Conservation (phyloP, 1,140 invertebrate genomes). For the Drosophila navojoa region DNA sequence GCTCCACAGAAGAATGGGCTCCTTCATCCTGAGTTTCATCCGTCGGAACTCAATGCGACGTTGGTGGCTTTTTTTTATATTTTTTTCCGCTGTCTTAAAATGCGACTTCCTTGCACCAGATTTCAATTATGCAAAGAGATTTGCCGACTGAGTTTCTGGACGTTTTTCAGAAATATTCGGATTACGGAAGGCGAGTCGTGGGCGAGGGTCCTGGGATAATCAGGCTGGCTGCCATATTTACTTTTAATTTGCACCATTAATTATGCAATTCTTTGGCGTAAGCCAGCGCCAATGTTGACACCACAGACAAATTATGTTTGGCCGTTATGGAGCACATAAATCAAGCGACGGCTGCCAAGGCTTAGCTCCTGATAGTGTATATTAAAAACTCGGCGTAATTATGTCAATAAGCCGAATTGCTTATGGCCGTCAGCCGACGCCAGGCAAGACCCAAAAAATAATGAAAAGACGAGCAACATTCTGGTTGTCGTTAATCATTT, state of each 20-base stretch:
- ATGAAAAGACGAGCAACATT: conserved; percentile 17
- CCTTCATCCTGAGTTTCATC: conserved; percentile 23
- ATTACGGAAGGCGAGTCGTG: neutral
- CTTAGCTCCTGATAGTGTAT: conserved; percentile 50
- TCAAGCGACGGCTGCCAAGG: conserved; percentile 41
- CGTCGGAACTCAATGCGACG: conserved; percentile 62
- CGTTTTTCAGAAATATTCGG: conserved; percentile 32
- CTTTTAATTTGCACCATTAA: conserved; percentile 77
- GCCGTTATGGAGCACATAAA: conserved; percentile 57
- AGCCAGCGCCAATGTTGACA: conserved; percentile 60
- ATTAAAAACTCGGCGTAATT: conserved; percentile 56
- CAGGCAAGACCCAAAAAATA: too few species aligned
- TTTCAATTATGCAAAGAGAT: conserved; percentile 78
- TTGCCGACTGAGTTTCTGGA: conserved; percentile 33
- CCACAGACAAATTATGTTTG: conserved; percentile 60
- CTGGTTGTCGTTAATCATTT: conserved; percentile 69
- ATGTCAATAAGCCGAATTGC: conserved; percentile 76
- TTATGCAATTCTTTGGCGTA: conserved; percentile 64
- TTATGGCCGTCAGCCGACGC: conserved; percentile 43
- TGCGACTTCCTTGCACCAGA: conserved; percentile 50
- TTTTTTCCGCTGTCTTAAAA: conserved; percentile 44
- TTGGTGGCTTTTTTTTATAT: conserved; percentile 22
- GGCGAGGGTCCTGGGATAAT: conserved; percentile 3
- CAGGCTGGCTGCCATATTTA: conserved; percentile 54
- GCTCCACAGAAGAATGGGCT: too few species aligned